Evolutionary conservation across 2,113 vertebrate genomes (phyloP).

Genomic region (Rhea americana): DNA sequence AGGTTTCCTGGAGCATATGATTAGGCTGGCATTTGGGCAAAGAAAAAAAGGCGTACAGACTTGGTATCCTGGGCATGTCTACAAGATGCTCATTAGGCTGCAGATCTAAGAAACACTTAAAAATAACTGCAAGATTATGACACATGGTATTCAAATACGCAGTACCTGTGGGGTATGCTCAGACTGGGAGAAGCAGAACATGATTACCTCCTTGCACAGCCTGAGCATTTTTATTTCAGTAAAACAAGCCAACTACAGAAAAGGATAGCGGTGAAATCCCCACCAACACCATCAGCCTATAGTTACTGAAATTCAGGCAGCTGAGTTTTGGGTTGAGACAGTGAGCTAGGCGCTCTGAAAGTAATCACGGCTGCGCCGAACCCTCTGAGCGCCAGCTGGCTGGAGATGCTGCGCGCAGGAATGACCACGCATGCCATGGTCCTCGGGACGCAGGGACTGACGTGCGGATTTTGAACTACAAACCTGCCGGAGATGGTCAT

Average conservation of each 20-base stretch:
- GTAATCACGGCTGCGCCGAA: neutral
- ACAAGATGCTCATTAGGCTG: neutral
- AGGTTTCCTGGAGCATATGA: neutral
- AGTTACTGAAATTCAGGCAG: neutral
- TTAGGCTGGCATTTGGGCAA: neutral
- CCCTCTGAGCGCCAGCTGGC: neutral
- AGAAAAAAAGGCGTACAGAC: neutral
- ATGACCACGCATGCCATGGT: rapidly evolving
- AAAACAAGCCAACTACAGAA: neutral
- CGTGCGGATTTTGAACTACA: neutral
- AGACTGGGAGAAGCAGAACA: neutral
- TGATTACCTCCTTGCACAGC: neutral
- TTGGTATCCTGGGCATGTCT: neutral
- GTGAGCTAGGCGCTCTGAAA: neutral
- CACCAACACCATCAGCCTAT: neutral
- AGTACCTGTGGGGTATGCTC: neutral
- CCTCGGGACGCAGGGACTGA: rapidly evolving
- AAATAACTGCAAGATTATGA: neutral
- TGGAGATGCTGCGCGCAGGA: neutral
- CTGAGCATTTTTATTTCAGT: neutral
- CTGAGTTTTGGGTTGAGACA: neutral
- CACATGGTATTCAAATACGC: neutral
- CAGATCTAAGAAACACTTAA: neutral
- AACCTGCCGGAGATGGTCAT: neutral
- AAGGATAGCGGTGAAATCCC: neutral